Base-by-base conservation (phyloP, 2,113 vertebrate genomes). In the Thunnus maccoyii region DNA sequence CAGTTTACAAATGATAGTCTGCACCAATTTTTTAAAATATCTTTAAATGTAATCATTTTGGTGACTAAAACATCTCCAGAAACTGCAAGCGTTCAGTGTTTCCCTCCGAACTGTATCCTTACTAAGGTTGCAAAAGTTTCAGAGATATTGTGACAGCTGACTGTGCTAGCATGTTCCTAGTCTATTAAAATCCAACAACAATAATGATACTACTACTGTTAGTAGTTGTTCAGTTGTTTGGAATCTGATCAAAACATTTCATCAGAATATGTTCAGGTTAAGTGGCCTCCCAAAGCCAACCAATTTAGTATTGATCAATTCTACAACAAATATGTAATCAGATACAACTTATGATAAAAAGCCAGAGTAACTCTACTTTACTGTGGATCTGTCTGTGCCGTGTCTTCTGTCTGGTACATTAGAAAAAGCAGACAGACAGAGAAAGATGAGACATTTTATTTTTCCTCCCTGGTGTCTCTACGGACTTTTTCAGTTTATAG, bases 401-500 rank as follows among this genome's bases (percentile, higher is more conserved):
- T 46, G 54, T 55, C 22, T 48, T 73, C 69, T 14, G 69, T 58
- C 55, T 68, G 69, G 25, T 54, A 2, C 62, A 47, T 14, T 18
- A 58, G 15, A 52, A 32, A 71, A 22, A 18, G 47, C 57, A 27
- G 58, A 56, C 57, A 27, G 58, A 56, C 61, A n/a, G 44, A 64
- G 80, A 76, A 77, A 87, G 48, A 41, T 17, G 73, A 81, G 81
- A 69, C 63, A 8, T 65, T 69, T 62, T 44, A 46, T 61, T 62
- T 54, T 51, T 73, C 17, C 47, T 84, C 67, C 46, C 72, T 22
- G 44, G 75, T 76, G 83, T 76, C 84, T 86, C 18, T 0, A 46
- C 75, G 72, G 72, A 87, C 69, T 15, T 81, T 36, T 50, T 41
- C 61, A 86, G 75, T 87, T 84, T 86, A 64, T 72, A 80, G 74